phyloP scores from a whole-genome alignment of 2,113 vertebrate species.

The Stomatorhinus ivindoensis region DNA sequence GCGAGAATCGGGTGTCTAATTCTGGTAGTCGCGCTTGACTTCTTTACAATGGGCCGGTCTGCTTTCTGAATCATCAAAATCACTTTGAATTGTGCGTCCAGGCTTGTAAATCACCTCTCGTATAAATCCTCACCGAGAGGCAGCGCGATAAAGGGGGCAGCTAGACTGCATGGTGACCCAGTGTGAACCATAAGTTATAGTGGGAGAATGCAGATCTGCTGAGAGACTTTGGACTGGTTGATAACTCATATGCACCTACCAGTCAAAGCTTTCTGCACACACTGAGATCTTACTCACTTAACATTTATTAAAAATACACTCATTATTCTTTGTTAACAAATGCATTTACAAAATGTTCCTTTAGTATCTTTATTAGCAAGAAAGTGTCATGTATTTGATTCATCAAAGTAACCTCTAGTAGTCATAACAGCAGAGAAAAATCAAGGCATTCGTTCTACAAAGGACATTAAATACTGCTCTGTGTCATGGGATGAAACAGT shows the following conservation, averaged over 20 bases:
- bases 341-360: too few relatives aligned
- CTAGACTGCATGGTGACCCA: constrained; percentile 17
- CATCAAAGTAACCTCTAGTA: too few relatives aligned
- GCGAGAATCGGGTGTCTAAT: not conserved
- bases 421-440: too few relatives aligned
- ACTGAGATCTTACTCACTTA: too few relatives aligned
- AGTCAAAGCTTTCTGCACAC: too few relatives aligned
- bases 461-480: too few relatives aligned
- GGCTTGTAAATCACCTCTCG: not conserved
- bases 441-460: too few relatives aligned
- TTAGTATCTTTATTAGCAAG: too few relatives aligned
- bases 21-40: not conserved
- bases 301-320: too few relatives aligned
- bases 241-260: not conserved
- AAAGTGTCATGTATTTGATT: too few relatives aligned
- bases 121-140: not conserved
- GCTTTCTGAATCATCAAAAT: not conserved
- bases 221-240: not conserved
- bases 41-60: not conserved
- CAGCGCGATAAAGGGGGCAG: not conserved
- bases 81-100: not conserved
- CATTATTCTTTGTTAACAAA: too few relatives aligned
- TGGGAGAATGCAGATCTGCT: not conserved
- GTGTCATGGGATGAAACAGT: too few relatives aligned
- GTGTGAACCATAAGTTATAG: constrained; percentile 22